Percentiles rank a stretch among this genome's conserved stretches.
Conservation (phyloP, 2,888 invertebrate species). For the Lysandra coridon region DNA sequence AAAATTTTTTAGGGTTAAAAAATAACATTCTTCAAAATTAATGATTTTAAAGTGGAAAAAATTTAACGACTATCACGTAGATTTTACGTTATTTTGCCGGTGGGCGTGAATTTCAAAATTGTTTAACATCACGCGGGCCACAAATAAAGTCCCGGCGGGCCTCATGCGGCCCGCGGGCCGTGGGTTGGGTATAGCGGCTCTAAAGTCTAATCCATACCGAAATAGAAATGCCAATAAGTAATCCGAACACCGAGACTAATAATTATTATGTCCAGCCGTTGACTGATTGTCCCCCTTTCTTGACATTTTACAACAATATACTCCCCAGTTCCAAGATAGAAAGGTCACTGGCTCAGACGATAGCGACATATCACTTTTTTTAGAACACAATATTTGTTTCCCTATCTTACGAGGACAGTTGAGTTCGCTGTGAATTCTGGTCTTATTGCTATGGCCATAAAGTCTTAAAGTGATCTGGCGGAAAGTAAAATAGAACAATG, state of each 20-base stretch:
- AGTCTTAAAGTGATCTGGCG: background rate
- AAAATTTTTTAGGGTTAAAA: too few relatives aligned
- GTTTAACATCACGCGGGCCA: too few relatives aligned
- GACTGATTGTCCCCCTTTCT: slow-evolving; percentile 20
- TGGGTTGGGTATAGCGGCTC: background rate
- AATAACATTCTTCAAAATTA: too few relatives aligned
- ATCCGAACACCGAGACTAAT: slow-evolving; percentile 13
- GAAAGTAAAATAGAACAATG: background rate
- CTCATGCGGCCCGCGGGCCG: too few relatives aligned
- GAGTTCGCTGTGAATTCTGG: background rate
- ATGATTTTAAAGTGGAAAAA: too few relatives aligned
- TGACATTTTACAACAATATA: background rate
- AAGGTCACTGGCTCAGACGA: slow-evolving; percentile 5
- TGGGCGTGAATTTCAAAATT: too few relatives aligned
- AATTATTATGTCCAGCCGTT: background rate
- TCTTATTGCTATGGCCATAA: background rate
- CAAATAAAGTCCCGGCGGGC: too few relatives aligned
- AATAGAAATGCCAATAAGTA: background rate
- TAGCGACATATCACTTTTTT: background rate
- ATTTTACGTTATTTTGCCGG: too few relatives aligned
- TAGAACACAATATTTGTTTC: background rate
- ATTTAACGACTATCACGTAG: too few relatives aligned
- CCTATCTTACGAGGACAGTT: slow-evolving; percentile 15
- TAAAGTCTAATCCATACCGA: background rate
- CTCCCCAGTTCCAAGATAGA: slow-evolving; percentile 11